Base-by-base conservation (phyloP, 2,888 invertebrate species). In the Pseudococcus longispinus region DNA sequence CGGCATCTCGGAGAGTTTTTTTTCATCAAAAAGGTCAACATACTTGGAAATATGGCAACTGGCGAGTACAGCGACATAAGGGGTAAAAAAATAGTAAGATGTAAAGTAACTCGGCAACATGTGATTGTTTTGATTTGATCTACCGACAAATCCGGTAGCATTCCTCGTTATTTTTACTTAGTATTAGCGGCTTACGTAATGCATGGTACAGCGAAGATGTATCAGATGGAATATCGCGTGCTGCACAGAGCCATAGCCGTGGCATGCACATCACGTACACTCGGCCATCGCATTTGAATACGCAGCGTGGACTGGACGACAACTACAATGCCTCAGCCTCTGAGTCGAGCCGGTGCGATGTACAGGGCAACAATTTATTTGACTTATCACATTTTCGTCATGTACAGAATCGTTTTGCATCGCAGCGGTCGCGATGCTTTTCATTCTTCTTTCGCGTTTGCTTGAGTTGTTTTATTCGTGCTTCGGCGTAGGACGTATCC, bases 141-240 rank as follows among this genome's bases (percentile, higher is more conserved):
- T 83, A 46, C 83, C 83, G 83, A 83, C 83, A 83, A 83, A 83
- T 83, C 83, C 83, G 46, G 83, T 83, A 83, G 83, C 83, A 83
- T 83, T 83, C 83, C 83, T 83, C 83, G 83, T 83, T 83, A 83
- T 83, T 83, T 46, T 83, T 46, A 44, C 46, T 46, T 44, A 83
- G 83, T 83, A 83, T 83, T 83, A 83, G 32, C 83, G 46, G 83
- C 83, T 83, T 83, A 83, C 83, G 23, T 83, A 83, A 83, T 83
- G 44, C 9, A 46, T 46, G 51, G 51, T n/a, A 51, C n/a, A 23
- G 44, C 8, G 44, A 83, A 83, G 83, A 83, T 83, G 83, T 83
- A 83, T 83, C 83, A 46, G 83, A 20, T 83, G 32, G 83, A 83
- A 83, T 46, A 83, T 83, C 83, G 83, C 83, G 83, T 83, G 83